Evolutionary conservation across 35 echinoderm and acorn worm species (phyloP).

Genomic region (Eucidaris tribuloides): DNA sequence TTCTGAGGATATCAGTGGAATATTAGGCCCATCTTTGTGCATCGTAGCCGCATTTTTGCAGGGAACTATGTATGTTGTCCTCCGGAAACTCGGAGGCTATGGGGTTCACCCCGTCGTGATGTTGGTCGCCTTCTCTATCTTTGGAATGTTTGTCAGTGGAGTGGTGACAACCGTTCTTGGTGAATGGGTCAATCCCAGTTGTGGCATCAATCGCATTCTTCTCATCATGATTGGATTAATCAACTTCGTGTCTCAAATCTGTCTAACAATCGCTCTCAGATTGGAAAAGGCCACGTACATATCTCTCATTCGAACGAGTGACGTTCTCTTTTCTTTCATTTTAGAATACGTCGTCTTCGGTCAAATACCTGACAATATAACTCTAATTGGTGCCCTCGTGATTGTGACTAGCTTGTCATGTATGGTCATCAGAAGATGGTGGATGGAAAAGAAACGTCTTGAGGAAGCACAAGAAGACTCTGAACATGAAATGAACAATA

Average conservation of each 20-base stretch:
- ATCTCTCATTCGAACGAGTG: not conserved
- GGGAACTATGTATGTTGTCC: not conserved
- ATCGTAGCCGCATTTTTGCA: not conserved
- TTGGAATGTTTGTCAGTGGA: not conserved
- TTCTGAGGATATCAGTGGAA: not conserved
- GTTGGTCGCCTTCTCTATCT: not conserved
- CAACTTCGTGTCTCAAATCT: not conserved
- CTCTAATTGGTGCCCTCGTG: not conserved
- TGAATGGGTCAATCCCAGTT: not conserved
- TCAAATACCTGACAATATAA: not conserved
- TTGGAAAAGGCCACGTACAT: not conserved
- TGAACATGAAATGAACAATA: no score
- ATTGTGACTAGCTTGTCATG: not conserved
- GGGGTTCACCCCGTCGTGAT: not conserved
- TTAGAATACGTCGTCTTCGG: not conserved
- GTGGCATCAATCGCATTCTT: not conserved
- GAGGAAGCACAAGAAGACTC: not conserved
- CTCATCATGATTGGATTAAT: not conserved
- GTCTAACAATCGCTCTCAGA: not conserved
- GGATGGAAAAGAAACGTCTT: not conserved
- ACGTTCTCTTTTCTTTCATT: slow-evolving; percentile 6
- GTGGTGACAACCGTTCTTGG: not conserved
- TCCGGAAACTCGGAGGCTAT: not conserved
- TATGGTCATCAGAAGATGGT: not conserved
- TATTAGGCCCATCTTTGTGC: not conserved